Percentiles rank a stretch among this genome's conserved stretches.
Evolutionary conservation across 1,140 invertebrate species (phyloP).

Genomic region (Drosophila pallidifrons): DNA sequence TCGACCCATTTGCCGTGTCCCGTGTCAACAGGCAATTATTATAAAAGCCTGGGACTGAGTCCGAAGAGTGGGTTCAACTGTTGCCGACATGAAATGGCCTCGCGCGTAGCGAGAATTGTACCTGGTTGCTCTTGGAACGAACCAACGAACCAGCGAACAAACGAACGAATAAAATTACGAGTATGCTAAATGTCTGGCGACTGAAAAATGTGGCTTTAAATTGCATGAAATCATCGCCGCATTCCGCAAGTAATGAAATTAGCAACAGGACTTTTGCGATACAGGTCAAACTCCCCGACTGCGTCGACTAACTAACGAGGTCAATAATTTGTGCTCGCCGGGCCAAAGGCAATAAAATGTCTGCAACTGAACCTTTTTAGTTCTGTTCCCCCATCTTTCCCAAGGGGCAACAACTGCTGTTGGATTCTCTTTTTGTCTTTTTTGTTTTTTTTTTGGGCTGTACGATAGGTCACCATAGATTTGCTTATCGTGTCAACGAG

Average conservation of each 20-base stretch:
- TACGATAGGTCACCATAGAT: conserved; percentile 30
- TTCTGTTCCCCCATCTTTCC: not conserved
- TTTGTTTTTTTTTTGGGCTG: not conserved
- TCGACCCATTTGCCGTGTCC: conserved; percentile 55
- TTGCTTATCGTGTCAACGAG: conserved; percentile 63
- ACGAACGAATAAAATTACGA: conserved; percentile 49
- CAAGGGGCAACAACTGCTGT: not conserved
- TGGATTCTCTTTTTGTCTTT: not conserved
- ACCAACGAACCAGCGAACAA: too few species aligned
- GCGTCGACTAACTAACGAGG: conserved; percentile 22
- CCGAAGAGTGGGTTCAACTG: conserved; percentile 20
- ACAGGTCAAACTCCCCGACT: conserved; percentile 11
- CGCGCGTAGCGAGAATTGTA: conserved; percentile 1
- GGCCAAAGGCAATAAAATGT: conserved; percentile 52
- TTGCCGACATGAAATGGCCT: conserved; percentile 18
- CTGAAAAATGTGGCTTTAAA: conserved; percentile 81
- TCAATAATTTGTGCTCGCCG: conserved; percentile 23
- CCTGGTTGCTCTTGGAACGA: not conserved
- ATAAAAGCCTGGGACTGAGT: conserved; percentile 69
- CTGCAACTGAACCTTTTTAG: conserved; percentile 40
- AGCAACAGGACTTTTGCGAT: conserved; percentile 45
- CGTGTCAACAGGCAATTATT: conserved; percentile 84
- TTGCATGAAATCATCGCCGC: conserved; percentile 82
- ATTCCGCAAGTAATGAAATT: conserved; percentile 81
- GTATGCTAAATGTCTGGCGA: conserved; percentile 76